These are phyloP conservation scores for Scaptomyza tumidula DNA, from an alignment of 2,888 invertebrate genomes.

Conservation along the genomic window DNA sequence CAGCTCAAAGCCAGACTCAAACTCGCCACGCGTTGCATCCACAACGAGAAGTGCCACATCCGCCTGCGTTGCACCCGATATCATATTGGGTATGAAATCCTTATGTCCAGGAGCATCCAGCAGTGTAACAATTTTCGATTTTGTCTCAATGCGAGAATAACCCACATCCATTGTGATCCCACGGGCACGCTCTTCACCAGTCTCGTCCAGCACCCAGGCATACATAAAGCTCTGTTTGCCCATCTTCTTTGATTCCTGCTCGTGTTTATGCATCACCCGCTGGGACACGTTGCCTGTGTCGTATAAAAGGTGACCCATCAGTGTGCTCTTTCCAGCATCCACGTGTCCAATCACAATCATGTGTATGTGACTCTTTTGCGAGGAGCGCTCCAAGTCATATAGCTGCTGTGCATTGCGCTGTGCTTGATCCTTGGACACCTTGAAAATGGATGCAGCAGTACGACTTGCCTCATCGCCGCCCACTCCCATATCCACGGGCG, in stretches of 20 bases:
- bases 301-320: conserved; percentile 98
- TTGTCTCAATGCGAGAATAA: conserved; percentile 95
- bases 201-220: conserved; percentile 99
- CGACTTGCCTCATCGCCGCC: conserved; percentile 63
- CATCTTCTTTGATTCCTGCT: conserved; percentile 97
- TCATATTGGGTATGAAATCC: conserved; percentile 99
- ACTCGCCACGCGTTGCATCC: conserved; percentile 98
- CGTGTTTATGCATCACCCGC: conserved; percentile 97
- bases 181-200: conserved; percentile 97
- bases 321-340: conserved; percentile 86
- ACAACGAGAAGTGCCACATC: conserved; percentile 98
- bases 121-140: conserved; percentile 90
- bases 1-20: conserved; percentile 99
- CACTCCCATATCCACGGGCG: conserved; percentile 83
- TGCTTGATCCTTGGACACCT: conserved; percentile 83
- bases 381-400: conserved; percentile 90
- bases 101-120: conserved; percentile 99
- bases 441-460: conserved; percentile 59
- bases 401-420: conserved; percentile 85
- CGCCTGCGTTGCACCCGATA: conserved; percentile 98
- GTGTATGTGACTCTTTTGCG: conserved; percentile 94
- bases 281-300: conserved; percentile 94
- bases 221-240: conserved; percentile 99
- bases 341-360: conserved; percentile 98
- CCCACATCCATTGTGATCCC: conserved; percentile 99